A percentile compares a stretch with the other conserved stretches of the same genome.
These are phyloP conservation scores for Mormyrops attenuatus DNA, from an alignment of 2,797 vertebrate genomes.

Conservation along the genomic window DNA sequence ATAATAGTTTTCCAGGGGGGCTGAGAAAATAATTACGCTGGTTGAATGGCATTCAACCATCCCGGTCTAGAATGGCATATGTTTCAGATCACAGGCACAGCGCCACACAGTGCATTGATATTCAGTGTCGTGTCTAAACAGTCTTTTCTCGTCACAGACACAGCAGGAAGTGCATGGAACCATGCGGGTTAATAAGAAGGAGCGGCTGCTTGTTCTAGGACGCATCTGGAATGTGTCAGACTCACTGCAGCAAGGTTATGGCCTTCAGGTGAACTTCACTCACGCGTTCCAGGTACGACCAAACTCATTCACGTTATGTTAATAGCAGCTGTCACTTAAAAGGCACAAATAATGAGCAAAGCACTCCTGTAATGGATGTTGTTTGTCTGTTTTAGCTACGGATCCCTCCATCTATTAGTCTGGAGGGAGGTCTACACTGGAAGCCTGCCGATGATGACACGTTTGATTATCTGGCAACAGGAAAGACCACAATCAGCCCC, in stretches of 20 bases:
- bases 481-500: constrained; percentile 53
- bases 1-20: neutral
- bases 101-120: neutral
- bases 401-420: constrained; percentile 57
- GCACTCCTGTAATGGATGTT: constrained; percentile 24
- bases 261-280: constrained; percentile 56
- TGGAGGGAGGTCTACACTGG: constrained; percentile 62
- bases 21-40: neutral
- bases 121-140: neutral
- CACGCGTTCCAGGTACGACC: constrained; percentile 70
- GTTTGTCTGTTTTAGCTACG: constrained; percentile 55
- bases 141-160: constrained; percentile 47
- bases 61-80: neutral
- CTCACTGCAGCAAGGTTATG: constrained; percentile 42
- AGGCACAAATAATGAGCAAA: neutral
- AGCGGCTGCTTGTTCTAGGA: constrained; percentile 59
- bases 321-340: neutral
- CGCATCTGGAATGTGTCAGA: constrained; percentile 51
- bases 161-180: constrained; percentile 54
- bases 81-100: neutral
- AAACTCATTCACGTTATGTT: neutral
- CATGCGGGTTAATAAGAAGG: constrained; percentile 60
- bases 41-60: neutral
- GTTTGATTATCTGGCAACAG: constrained; percentile 54
- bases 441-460: constrained; percentile 40